Base-by-base conservation (phyloP, 2,113 vertebrate genomes). In the Ornithorhynchus anatinus region DNA sequence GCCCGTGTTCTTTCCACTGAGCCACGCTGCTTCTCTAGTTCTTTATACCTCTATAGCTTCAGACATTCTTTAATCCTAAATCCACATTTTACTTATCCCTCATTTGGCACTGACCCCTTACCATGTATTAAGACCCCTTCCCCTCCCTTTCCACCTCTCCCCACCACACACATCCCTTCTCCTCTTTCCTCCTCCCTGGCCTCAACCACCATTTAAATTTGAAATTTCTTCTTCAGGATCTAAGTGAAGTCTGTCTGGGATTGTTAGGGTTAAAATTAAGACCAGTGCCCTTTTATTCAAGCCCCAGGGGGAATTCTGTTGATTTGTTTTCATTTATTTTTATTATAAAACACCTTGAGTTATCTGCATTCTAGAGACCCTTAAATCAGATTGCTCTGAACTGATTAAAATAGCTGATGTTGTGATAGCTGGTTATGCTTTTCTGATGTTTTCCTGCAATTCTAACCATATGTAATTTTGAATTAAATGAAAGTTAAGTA, bases 401-500 rank as follows among this genome's bases (percentile, higher is more conserved):
- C 1, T 10, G 66, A 69, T 51, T 84, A 58, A 7, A 27, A 32
- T 69, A 19, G 0, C 13, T 33, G 68, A 47, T 84, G 67, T 85
- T 86, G 86, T 77, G 82, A 92, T 85, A 85, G 84, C 86, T 77
- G 90, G 76, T 64, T 29, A 91, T 48, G 38, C 84, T 89, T 89
- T 89, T 90, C 81, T 89, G 77, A 79, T 87, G 70, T 92, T 87
- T 83, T 82, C 69, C 85, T 81, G 73, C 89, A 89, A 84, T 59
- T 79, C 85, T 77, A 65, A 84, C 80, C 90, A 91, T 90, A 88
- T 89, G 88, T 70, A 86, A 84, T 89, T 81, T 84, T 84, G 59
- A 86, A 89, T 89, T 87, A 90, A 92, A 92, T 51, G 82, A 86
- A 90, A 93, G 89, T 91, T 92, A 92, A 92, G 86, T 79, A 89